phyloP scores from a whole-genome alignment of 2,113 vertebrate species.

The Otus sunia region DNA sequence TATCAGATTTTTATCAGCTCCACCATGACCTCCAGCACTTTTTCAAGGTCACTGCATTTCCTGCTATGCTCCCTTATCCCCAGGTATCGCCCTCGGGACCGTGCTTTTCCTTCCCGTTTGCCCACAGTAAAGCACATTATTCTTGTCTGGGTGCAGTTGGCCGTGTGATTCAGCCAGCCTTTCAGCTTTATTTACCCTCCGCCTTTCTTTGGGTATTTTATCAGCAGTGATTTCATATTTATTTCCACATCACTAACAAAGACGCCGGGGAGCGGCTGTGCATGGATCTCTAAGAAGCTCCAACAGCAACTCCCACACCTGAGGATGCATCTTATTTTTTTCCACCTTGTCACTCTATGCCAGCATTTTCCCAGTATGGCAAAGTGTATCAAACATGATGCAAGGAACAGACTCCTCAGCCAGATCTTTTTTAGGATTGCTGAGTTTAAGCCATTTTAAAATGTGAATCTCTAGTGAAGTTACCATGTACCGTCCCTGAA shows the following conservation, averaged over 20 bases:
- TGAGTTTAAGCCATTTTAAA: not conserved
- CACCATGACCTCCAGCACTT: not conserved
- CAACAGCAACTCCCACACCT: not conserved
- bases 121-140: not conserved
- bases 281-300: not conserved
- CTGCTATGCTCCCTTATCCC: not conserved
- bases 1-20: not conserved
- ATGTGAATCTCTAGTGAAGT: not conserved
- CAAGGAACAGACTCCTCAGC: not conserved
- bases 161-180: not conserved
- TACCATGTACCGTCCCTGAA: not conserved
- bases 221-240: not conserved
- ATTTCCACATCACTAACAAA: not conserved
- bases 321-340: not conserved
- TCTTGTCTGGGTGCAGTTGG: not conserved
- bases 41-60: not conserved
- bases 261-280: not conserved
- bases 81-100: not conserved
- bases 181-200: slow-evolving; percentile 19
- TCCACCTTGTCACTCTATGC: not conserved
- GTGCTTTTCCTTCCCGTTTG: not conserved
- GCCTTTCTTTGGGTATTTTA: not conserved
- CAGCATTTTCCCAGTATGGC: not conserved
- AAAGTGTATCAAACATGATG: not conserved
- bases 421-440: not conserved